Evolutionary conservation across 1,140 invertebrate species (phyloP), one percentile per base, ranked within the genome.

Genomic region (Cotesia chilonis): DNA sequence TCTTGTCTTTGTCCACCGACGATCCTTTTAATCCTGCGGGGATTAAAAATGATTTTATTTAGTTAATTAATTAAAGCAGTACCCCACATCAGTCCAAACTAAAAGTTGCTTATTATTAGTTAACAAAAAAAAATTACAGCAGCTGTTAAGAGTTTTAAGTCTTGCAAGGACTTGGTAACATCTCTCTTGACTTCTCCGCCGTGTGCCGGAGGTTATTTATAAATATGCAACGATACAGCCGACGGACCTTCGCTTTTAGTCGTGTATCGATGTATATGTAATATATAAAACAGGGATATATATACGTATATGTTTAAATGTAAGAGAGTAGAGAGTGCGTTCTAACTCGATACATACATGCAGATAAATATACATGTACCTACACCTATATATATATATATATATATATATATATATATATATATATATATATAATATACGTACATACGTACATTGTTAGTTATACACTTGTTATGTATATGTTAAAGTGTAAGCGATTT

Each of bases 161-260:
- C 41, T 65, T 37, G 28, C 47, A 55, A 68, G 66, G 66, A 68
- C 66, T 68, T 68, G 36, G 66, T 55, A 55, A 63, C 68, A 51
- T 64, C 51, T 71, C 52, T 71, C 28, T 41, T 28, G 36, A 71
- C 51, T 20, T 60, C 37, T 59, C 54, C 47, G n/a, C 36, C 55
- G 63, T 55, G 52, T 51, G 38, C 64, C 64, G 52, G 55, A 70
- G 67, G 74, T 73, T 75, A 75, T 75, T 75, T 75, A 75, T 75
- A 75, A 75, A 71, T 73, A 71, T 75, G 71, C 68, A 71, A 71
- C 70, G 78, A 80, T 75, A 75, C 76, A 68, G 37, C 67, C 71
- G 80, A 79, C 74, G 77, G 76, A 80, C 79, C 77, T 80, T 79
- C 81, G 81, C 75, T 77, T 79, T 73, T 77, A 76, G 77, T 17